Base-by-base conservation (phyloP, 2,888 invertebrate genomes). In the Hypselothyrea guttata region DNA sequence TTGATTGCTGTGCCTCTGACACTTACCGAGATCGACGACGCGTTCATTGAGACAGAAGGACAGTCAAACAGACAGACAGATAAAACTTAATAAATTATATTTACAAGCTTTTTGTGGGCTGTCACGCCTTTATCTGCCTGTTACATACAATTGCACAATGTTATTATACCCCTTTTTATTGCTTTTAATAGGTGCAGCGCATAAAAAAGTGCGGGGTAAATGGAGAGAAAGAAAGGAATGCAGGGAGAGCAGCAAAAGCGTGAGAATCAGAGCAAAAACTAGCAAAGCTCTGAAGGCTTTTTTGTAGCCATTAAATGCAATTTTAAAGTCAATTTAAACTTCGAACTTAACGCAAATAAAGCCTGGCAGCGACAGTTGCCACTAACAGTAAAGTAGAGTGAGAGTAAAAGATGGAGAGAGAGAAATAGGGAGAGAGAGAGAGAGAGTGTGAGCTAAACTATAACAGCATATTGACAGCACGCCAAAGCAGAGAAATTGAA, bases 291-390 rank as follows among this genome's bases (percentile, higher is more conserved):
- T 33, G 56, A 64, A 59, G 22, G 60, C 63, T 71, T 62, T 62
- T 56, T 22, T 22, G 22, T 11, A 5, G 61, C 75, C 71, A 69
- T 79, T 74, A 71, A 81, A 79, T 76, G 77, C 79, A 83, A 78
- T 83, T 79, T 78, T 79, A 69, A 79, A 79, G 78, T 79, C 73
- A 79, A 79, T 79, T 79, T 83, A 64, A 79, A 71, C 71, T 73
- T 59, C 47, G 49, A 76, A 73, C 61, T 71, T 66, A 79, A 79
- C 77, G 60, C 76, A 79, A 79, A 79, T 76, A 79, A 66, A 68
- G 64, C 42, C 76, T 83, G 78, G 83, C 78, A 83, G 55, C 51
- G 49, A 35, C 78, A 83, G 78, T 9, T 7, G 28, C 28, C 8
- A 5, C 1, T 4, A 1, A 9, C 8, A 28, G 5, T 7, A 8